A percentile compares a stretch with the other conserved stretches of the same genome.
Conservation (phyloP, 2,888 invertebrate species). For the Philereme vetulata region DNA sequence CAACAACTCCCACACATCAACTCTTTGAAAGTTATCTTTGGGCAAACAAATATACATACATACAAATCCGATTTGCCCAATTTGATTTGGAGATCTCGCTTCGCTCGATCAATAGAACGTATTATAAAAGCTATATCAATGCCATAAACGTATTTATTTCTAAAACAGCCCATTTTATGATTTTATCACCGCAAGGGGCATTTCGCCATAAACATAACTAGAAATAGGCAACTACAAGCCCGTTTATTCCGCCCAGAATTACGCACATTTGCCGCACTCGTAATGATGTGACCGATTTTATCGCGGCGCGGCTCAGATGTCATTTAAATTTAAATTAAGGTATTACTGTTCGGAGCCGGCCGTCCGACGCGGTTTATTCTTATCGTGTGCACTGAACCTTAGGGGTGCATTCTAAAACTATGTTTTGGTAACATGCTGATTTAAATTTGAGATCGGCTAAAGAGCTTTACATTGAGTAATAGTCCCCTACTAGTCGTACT, state of each 20-base stretch:
- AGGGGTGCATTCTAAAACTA: constrained; percentile 60
- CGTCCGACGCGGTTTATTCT: constrained; percentile 47
- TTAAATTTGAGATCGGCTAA: constrained; percentile 5
- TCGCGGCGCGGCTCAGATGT: constrained; percentile 66
- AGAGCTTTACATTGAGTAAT: no score
- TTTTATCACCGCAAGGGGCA: constrained; percentile 2
- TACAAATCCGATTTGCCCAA: no score
- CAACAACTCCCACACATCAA: no score
- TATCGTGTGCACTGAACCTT: constrained; percentile 50
- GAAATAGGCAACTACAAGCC: constrained; percentile 13
- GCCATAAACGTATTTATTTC: no score
- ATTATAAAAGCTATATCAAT: no score
- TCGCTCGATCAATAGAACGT: no score
- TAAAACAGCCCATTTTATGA: background rate
- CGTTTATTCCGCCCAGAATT: constrained; percentile 21
- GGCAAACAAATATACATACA: no score
- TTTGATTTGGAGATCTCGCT: no score
- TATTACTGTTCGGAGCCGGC: constrained; percentile 57
- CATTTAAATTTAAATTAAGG: constrained; percentile 83
- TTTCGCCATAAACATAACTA: constrained; percentile 16
- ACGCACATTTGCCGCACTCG: constrained; percentile 28
- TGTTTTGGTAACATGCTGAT: constrained; percentile 33
- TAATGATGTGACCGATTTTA: constrained; percentile 62
- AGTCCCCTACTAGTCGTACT: no score
- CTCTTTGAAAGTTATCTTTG: no score